Evolutionary conservation across 2,113 vertebrate genomes (phyloP).

Genomic region (Miniopterus natalensis): DNA sequence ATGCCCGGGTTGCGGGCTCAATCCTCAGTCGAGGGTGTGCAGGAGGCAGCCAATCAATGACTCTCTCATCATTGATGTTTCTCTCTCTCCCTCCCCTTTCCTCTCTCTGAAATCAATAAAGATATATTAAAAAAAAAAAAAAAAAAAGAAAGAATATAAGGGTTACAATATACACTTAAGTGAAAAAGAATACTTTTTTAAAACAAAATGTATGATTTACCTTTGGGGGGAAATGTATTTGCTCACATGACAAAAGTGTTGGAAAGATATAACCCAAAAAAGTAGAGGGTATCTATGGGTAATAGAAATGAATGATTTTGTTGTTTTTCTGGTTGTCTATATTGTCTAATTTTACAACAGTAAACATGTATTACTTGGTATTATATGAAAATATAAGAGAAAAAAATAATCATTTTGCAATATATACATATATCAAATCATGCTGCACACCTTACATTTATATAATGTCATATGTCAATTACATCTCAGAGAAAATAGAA

Average conservation of each 20-base stretch:
- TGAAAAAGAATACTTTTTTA: background rate
- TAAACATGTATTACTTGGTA: background rate
- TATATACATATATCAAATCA: background rate
- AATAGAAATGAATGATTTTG: background rate
- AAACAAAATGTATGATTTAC: background rate
- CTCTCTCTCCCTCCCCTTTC: no score
- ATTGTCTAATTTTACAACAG: slow-evolving; percentile 43
- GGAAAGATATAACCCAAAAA: background rate
- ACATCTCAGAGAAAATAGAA: background rate
- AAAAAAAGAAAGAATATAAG: background rate
- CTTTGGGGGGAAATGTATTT: background rate
- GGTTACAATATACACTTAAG: background rate
- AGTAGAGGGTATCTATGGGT: background rate
- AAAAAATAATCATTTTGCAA: background rate
- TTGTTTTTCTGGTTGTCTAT: slow-evolving; percentile 1
- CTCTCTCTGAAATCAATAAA: background rate
- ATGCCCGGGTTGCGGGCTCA: background rate
- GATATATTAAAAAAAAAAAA: background rate
- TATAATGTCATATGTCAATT: background rate
- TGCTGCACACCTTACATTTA: background rate
- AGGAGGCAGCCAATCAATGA: no score
- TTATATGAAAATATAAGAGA: background rate
- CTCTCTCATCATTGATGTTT: no score
- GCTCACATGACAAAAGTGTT: background rate
- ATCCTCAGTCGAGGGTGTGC: no score